Base-by-base conservation (phyloP, 2,113 vertebrate genomes). In the Ramphastos sulfuratus region DNA sequence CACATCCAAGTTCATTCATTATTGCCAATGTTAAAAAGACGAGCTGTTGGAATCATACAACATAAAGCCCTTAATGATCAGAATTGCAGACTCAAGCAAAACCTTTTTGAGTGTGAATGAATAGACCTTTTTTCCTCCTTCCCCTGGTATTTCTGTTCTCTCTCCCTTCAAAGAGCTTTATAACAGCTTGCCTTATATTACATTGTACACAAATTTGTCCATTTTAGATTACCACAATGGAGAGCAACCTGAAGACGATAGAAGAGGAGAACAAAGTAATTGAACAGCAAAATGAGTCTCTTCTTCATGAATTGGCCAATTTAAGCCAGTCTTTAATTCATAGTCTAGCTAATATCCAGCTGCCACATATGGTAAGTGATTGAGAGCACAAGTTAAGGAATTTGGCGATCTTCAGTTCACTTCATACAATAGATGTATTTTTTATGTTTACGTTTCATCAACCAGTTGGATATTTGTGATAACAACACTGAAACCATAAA, bases 211-310 rank as follows among this genome's bases (percentile, higher is more conserved):
- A 82, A 82, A 77, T 89, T 52, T 97, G 82, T 97, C 89, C 77
- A 9, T 97, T 98, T 85, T 96, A 99, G 99, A 99, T 99, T 94
- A 99, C 99, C 89, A 99, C 99, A 83, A 99, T 99, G 99, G 99
- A 99, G 98, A 99, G 98, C 98, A 99, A 98, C 98, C 98, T 99
- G 98, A 99, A 99, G 99, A 99, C 98, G 59, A 99, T 99, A 97
- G 99, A 99, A 97, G 99, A 99, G 97, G 99, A 99, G 98, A 99
- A 99, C 98, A 99, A 99, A 98, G 99, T 98, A 97, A 99, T 99
- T 97, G 99, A 99, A 98, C 99, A 99, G 97, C 99, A 99, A 98
- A 99, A 99, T 96, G 98, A 99, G 97, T 99, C 98, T 96, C 99
- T 99, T 92, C 99, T 99, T 97, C 99, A 99, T 96, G 99, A 99